Conservation (phyloP, 2,888 invertebrate species). For the Mellilla xanthometata region DNA sequence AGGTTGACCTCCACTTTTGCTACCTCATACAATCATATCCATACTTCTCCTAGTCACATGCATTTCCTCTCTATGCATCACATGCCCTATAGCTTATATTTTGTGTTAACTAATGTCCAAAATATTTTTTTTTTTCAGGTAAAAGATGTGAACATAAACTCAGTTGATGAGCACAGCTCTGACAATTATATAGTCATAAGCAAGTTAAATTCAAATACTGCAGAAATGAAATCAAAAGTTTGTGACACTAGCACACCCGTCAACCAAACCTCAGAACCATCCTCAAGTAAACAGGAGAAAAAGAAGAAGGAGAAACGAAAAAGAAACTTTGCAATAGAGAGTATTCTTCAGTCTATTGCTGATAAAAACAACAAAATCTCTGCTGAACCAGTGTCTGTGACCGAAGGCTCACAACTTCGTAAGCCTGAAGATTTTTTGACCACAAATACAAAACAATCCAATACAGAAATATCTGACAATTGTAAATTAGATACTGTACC, state of each 20-base stretch:
- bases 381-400: slow-evolving; percentile 17
- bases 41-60: no score
- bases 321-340: slow-evolving; percentile 51
- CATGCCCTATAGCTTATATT: no score
- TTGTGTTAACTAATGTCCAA: no score
- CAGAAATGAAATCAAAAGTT: neutral
- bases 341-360: slow-evolving; percentile 38
- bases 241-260: slow-evolving; percentile 2
- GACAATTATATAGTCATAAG: slow-evolving; percentile 19
- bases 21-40: no score
- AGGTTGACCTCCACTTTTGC: no score
- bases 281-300: neutral
- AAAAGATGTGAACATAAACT: slow-evolving; percentile 21
- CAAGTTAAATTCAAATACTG: slow-evolving; percentile 15
- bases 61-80: no score
- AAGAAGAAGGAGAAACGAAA: slow-evolving; percentile 25
- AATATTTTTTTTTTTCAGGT: no score
- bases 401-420: slow-evolving; percentile 4
- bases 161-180: slow-evolving; percentile 22
- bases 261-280: no score
- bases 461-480: neutral
- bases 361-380: neutral
- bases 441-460: neutral
- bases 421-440: slow-evolving; percentile 41
- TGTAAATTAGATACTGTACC: neutral